Conservation (phyloP, 2,888 invertebrate species). For the Sphaerophoria taeniata region DNA sequence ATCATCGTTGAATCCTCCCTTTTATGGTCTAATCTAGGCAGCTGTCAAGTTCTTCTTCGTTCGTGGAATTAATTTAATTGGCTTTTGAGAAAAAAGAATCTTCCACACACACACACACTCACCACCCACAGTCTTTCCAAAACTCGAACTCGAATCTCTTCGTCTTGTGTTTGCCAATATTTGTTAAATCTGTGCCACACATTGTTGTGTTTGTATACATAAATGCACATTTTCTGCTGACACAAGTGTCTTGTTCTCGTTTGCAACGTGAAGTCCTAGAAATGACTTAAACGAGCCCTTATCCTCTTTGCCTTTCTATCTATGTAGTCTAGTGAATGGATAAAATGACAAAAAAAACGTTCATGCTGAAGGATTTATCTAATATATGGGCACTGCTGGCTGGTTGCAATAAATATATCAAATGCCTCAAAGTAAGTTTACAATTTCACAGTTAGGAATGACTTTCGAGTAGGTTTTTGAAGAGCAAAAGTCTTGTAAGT, state of each 20-base stretch:
- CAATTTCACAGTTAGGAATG: slow-evolving; percentile 22
- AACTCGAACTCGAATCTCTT: too few species aligned
- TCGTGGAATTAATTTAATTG: slow-evolving; percentile 70
- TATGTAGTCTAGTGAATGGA: background rate
- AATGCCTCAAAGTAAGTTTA: slow-evolving; percentile 66
- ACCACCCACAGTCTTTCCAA: background rate
- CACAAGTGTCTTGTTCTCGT: slow-evolving; percentile 43
- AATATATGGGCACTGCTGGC: slow-evolving; percentile 43
- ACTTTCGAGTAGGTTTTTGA: background rate
- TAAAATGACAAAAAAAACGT: slow-evolving; percentile 26
- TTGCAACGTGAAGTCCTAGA: slow-evolving; percentile 57
- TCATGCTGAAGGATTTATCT: slow-evolving; percentile 45
- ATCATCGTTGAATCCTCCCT: background rate
- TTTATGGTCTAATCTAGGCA: slow-evolving; percentile 27
- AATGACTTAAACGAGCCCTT: slow-evolving; percentile 23
- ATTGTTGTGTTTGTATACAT: background rate
- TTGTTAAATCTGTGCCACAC: slow-evolving; percentile 1
- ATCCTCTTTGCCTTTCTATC: background rate
- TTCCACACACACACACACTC: background rate
- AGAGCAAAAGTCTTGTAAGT: too few species aligned
- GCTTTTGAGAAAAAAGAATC: slow-evolving; percentile 45
- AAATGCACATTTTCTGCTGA: slow-evolving; percentile 21
- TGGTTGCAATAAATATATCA: slow-evolving; percentile 43
- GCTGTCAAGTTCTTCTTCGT: slow-evolving; percentile 60
- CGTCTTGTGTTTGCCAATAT: slow-evolving; percentile 38